Evolutionary conservation across 2,888 invertebrate species (phyloP).

Genomic region (Machimus atricapillus): DNA sequence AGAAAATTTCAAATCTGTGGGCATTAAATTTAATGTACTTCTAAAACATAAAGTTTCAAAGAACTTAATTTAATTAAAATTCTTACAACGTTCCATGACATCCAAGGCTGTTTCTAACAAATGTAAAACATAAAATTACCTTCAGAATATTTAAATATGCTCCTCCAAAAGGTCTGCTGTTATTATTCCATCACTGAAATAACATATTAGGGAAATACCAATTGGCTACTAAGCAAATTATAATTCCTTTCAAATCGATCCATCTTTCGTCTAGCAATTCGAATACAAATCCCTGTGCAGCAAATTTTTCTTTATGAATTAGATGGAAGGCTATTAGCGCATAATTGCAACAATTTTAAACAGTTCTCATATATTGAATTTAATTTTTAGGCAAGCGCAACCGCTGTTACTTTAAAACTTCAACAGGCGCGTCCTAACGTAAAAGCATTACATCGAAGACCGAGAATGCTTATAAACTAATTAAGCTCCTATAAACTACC

Average conservation of each 20-base stretch:
- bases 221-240: not conserved
- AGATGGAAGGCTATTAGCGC: not conserved
- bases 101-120: not conserved
- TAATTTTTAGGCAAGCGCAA: not conserved
- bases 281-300: not conserved
- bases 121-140: not conserved
- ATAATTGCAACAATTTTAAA: too few relatives aligned
- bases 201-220: not conserved
- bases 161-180: not conserved
- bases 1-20: too few relatives aligned
- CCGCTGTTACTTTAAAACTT: not conserved
- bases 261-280: not conserved
- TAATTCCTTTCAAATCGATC: not conserved
- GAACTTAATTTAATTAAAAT: not conserved
- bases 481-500: not conserved
- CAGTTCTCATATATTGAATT: not conserved
- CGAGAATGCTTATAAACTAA: not conserved
- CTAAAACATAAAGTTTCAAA: not conserved
- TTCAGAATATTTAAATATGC: not conserved
- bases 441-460: not conserved
- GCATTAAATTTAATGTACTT: too few relatives aligned
- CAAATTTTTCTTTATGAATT: not conserved
- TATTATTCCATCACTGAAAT: not conserved
- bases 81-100: not conserved
- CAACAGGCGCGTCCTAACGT: not conserved